Percentiles rank a stretch among this genome's conserved stretches.
phyloP scores from a whole-genome alignment of 2,113 vertebrate genomes.

The Oryzias curvinotus region DNA sequence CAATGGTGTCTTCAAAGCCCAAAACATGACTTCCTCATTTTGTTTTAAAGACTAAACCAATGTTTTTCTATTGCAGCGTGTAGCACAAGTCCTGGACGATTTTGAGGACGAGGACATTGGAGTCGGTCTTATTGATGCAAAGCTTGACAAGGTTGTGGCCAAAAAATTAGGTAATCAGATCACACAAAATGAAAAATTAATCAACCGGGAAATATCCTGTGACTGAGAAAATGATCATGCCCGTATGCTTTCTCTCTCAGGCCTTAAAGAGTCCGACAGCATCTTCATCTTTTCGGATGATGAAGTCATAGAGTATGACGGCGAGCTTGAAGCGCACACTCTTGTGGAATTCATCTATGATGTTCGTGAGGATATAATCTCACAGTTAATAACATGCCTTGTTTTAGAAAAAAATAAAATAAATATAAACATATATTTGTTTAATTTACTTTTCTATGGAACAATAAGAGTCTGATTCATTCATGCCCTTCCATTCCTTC shows the following conservation, averaged over 20 bases:
- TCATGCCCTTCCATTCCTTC: not conserved
- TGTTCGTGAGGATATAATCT: slow-evolving; percentile 79
- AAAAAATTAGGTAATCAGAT: slow-evolving; percentile 84
- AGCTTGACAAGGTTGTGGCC: slow-evolving; percentile 83
- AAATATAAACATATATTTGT: not conserved
- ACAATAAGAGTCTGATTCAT: not conserved
- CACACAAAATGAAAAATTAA: not conserved
- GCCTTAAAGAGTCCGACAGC: slow-evolving; percentile 85
- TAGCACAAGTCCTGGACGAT: slow-evolving; percentile 88
- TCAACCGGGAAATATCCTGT: not conserved
- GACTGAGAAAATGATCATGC: not conserved
- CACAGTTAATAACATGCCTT: slow-evolving; percentile 59
- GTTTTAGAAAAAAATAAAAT: slow-evolving; percentile 34
- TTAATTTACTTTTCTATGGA: slow-evolving; percentile 4
- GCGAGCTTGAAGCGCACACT: slow-evolving; percentile 87
- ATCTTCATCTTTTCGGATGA: slow-evolving; percentile 88
- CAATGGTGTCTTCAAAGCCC: not conserved
- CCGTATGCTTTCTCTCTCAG: slow-evolving; percentile 57
- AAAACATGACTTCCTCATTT: too few relatives aligned
- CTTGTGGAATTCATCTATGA: slow-evolving; percentile 90
- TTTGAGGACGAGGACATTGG: slow-evolving; percentile 88
- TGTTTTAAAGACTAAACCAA: not conserved
- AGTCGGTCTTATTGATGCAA: slow-evolving; percentile 86
- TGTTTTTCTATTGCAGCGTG: slow-evolving; percentile 78
- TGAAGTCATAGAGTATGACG: slow-evolving; percentile 90